Percentiles rank a stretch among this genome's conserved stretches.
phyloP scores from a whole-genome alignment of 92 coral and sea anemone species.

The Micromussa lordhowensis region DNA sequence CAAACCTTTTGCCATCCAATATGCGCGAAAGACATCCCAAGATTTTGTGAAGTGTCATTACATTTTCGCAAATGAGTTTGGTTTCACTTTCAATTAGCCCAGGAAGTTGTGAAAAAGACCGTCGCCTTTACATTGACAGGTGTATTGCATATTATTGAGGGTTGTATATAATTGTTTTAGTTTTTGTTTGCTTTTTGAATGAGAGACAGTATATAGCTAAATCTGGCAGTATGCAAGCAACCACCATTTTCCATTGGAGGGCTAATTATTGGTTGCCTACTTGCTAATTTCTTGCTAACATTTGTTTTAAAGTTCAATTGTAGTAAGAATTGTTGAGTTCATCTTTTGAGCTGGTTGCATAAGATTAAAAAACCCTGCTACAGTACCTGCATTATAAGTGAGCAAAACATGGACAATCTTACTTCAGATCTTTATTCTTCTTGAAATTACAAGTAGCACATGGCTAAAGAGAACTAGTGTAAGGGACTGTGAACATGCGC shows the following conservation, averaged over 20 bases:
- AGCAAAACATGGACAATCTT: constrained; percentile 18
- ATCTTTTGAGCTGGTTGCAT: constrained; percentile 26
- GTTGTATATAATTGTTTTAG: constrained; percentile 33
- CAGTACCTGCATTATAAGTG: constrained; percentile 24
- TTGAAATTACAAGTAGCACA: constrained; percentile 30
- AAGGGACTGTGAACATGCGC: constrained; percentile 6
- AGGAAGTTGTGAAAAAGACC: constrained; percentile 31
- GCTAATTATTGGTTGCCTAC: constrained; percentile 9
- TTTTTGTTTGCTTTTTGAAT: constrained; percentile 44
- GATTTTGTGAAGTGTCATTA: constrained; percentile 60
- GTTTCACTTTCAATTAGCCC: constrained; percentile 52
- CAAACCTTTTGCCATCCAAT: neutral
- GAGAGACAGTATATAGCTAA: constrained; percentile 37
- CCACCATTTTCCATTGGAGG: constrained; percentile 37
- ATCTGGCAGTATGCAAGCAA: constrained; percentile 46
- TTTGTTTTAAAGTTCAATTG: constrained; percentile 32
- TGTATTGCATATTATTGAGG: neutral
- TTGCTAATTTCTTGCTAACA: neutral
- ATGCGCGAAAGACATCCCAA: constrained; percentile 49
- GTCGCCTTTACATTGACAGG: neutral
- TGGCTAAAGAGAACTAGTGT: constrained; percentile 24
- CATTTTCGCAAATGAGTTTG: constrained; percentile 63
- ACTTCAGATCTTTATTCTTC: constrained; percentile 41
- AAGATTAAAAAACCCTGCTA: constrained; percentile 35
- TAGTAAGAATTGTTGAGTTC: constrained; percentile 32